phyloP scores from a whole-genome alignment of 2,888 invertebrate genomes.

The Nephrotoma appendiculata region DNA sequence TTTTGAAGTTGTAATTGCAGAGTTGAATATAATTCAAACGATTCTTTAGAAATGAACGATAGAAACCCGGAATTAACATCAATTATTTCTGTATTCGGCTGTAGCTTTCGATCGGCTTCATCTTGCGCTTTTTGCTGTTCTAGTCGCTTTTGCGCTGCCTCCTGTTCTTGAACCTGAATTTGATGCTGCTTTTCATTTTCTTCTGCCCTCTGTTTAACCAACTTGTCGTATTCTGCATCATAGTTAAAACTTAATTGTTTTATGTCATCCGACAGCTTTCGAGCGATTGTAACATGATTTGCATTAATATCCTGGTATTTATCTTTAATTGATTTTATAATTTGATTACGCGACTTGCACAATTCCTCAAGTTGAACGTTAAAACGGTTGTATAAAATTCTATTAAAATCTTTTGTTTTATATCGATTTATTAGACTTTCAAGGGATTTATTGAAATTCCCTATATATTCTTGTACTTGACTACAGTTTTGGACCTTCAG shows the following conservation, averaged over 20 bases:
- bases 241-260: neutral
- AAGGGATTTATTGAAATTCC: neutral
- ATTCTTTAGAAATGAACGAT: slow-evolving; percentile 35
- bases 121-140: neutral
- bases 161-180: neutral
- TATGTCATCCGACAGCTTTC: neutral
- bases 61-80: slow-evolving; percentile 7
- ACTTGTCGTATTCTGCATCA: neutral
- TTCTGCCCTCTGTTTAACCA: neutral
- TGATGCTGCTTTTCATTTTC: neutral
- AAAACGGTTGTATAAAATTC: neutral
- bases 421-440: neutral
- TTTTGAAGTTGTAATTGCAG: slow-evolving; percentile 41
- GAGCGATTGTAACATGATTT: neutral
- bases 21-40: slow-evolving; percentile 40
- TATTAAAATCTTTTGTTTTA: neutral
- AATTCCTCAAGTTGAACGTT: neutral
- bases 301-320: neutral
- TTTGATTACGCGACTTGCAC: neutral
- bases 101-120: slow-evolving; percentile 2
- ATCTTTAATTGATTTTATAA: neutral
- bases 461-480: neutral
- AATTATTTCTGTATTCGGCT: neutral
- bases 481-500: neutral
- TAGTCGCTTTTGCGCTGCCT: neutral